These are phyloP conservation scores for Idaea dimidiata DNA, from an alignment of 2,888 invertebrate species.

Conservation along the genomic window DNA sequence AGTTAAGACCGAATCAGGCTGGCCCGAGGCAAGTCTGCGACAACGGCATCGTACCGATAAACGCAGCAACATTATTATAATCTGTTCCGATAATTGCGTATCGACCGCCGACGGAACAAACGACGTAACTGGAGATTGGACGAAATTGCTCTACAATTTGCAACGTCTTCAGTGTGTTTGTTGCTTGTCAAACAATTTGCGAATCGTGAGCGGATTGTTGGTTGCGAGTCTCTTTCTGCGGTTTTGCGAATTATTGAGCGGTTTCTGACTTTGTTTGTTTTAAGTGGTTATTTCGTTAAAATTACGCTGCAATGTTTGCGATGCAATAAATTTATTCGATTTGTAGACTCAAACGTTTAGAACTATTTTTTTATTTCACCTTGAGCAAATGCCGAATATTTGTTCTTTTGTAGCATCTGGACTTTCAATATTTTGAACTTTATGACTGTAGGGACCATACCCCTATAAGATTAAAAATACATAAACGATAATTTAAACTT, in stretches of 20 bases:
- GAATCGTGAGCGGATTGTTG: slow-evolving; percentile 28
- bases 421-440: too few species aligned
- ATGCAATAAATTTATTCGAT: background rate
- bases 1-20: background rate
- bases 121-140: slow-evolving; percentile 49
- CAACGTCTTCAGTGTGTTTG: slow-evolving; percentile 42
- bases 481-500: background rate
- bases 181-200: slow-evolving; percentile 42
- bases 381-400: background rate
- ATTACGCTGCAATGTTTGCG: background rate
- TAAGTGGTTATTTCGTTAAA: slow-evolving; percentile 14
- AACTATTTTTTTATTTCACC: background rate
- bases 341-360: background rate
- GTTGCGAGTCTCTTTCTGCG: slow-evolving; percentile 17
- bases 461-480: background rate
- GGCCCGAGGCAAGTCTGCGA: background rate
- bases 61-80: slow-evolving; percentile 41
- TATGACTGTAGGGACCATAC: too few species aligned
- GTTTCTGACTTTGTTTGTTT: slow-evolving; percentile 16
- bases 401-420: too few species aligned
- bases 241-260: slow-evolving; percentile 2
- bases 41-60: slow-evolving; percentile 11
- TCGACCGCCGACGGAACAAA: slow-evolving; percentile 34
- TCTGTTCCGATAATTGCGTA: slow-evolving; percentile 52
- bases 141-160: slow-evolving; percentile 64